Conservation (phyloP, 2,888 invertebrate species). For the Ypsolopha scabrella region DNA sequence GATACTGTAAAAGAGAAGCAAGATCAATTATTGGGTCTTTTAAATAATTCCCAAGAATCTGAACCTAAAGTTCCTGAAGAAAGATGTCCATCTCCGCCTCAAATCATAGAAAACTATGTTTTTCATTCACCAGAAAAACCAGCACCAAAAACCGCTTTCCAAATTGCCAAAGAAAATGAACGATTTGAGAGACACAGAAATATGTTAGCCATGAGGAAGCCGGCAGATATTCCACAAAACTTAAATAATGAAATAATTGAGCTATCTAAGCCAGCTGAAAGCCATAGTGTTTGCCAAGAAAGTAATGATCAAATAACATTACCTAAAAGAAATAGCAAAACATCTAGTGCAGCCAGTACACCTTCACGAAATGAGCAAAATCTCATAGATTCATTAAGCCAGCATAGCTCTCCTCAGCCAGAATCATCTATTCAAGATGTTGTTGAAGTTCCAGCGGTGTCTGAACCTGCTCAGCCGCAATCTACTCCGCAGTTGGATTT, state of each 20-base stretch:
- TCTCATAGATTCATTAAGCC: too few species aligned
- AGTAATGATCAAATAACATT: too few species aligned
- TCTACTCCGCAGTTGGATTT: constrained; percentile 29
- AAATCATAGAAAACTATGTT: background rate
- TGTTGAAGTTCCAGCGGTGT: background rate
- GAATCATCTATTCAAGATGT: too few species aligned
- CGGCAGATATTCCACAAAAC: constrained; percentile 22
- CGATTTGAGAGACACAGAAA: background rate
- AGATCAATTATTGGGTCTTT: constrained; percentile 33
- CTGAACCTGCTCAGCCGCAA: constrained; percentile 8
- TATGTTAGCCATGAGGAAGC: background rate
- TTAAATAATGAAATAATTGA: constrained; percentile 27
- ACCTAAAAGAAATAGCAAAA: too few species aligned
- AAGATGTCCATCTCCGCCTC: background rate
- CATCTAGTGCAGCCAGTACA: too few species aligned
- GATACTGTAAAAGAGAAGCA: constrained; percentile 34
- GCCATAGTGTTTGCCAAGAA: too few species aligned
- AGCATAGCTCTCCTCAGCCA: too few species aligned
- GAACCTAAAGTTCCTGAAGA: background rate
- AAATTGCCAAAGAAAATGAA: background rate
- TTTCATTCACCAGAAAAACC: background rate
- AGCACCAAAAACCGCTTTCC: background rate
- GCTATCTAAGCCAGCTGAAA: background rate
- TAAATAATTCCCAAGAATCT: constrained; percentile 24
- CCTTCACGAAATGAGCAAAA: too few species aligned